Evolutionary conservation across 2,113 vertebrate species (phyloP).

Genomic region (Leiothrix lutea): DNA sequence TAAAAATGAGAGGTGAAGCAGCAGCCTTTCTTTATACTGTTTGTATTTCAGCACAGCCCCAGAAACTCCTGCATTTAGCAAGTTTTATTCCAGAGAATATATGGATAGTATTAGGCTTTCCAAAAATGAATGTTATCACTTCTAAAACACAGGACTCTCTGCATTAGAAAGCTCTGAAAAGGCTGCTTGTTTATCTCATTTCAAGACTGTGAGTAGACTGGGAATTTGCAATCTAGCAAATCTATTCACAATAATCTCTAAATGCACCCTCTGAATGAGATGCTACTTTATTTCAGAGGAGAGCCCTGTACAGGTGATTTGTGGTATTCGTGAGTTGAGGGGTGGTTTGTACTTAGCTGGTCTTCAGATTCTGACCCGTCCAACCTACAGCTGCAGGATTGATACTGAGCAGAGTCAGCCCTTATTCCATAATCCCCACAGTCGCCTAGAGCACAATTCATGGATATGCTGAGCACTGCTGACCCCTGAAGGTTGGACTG

Average conservation of each 20-base stretch:
- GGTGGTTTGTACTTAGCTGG: not conserved
- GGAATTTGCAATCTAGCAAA: not conserved
- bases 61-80: constrained; percentile 10
- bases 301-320: not conserved
- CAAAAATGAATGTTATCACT: not conserved
- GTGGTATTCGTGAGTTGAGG: not conserved
- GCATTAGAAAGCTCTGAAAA: not conserved
- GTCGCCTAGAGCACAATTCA: not conserved
- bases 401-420: not conserved
- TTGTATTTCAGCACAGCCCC: not conserved
- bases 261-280: not conserved
- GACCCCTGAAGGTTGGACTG: constrained; percentile 57
- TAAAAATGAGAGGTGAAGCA: constrained; percentile 14
- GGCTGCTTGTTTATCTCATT: not conserved
- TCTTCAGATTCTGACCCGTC: not conserved
- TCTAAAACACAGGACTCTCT: not conserved
- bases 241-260: not conserved
- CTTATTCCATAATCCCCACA: not conserved
- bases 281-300: not conserved
- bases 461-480: constrained; percentile 36
- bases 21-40: not conserved
- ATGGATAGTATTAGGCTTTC: not conserved
- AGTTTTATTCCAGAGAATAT: not conserved
- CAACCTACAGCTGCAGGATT: not conserved
- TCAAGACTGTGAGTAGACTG: not conserved